These are phyloP conservation scores for Amblyjoppa fuscipennis DNA, from an alignment of 2,888 invertebrate genomes.

Conservation along the genomic window DNA sequence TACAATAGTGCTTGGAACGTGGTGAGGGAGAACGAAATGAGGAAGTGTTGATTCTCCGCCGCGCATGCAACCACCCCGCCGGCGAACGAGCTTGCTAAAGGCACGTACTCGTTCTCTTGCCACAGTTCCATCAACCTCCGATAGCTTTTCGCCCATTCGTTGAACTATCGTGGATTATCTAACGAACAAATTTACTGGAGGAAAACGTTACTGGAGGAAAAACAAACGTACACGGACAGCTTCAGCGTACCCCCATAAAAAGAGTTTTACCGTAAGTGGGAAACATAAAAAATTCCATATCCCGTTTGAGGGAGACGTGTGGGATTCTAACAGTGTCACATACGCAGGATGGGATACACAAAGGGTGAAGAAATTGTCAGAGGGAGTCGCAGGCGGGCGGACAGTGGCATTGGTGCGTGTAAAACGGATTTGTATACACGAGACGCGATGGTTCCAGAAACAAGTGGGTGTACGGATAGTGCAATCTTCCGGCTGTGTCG, in stretches of 20 bases:
- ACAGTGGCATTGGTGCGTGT: conserved; percentile 2
- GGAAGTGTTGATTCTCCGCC: conserved; percentile 18
- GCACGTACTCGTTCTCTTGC: conserved; percentile 11
- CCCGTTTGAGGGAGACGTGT: background rate
- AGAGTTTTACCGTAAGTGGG: background rate
- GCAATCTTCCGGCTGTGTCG: conserved; percentile 82
- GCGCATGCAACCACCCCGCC: background rate
- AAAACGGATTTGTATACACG: conserved; percentile 76
- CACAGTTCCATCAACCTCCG: background rate
- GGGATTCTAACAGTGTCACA: background rate
- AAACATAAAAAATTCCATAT: background rate
- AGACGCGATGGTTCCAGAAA: conserved; percentile 71
- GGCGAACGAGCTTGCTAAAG: conserved; percentile 1
- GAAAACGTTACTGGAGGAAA: background rate
- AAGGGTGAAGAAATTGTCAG: conserved; percentile 6
- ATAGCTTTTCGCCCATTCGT: background rate
- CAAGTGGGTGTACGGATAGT: conserved; percentile 81
- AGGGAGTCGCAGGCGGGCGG: background rate
- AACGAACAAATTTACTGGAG: background rate
- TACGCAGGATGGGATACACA: conserved; percentile 11
- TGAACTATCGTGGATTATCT: background rate
- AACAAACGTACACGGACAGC: background rate
- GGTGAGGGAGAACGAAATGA: conserved; percentile 22
- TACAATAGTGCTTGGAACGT: background rate
- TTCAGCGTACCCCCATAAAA: conserved; percentile 7